Evolutionary conservation across 2,113 vertebrate genomes (phyloP).

Genomic region (Mus pahari): DNA sequence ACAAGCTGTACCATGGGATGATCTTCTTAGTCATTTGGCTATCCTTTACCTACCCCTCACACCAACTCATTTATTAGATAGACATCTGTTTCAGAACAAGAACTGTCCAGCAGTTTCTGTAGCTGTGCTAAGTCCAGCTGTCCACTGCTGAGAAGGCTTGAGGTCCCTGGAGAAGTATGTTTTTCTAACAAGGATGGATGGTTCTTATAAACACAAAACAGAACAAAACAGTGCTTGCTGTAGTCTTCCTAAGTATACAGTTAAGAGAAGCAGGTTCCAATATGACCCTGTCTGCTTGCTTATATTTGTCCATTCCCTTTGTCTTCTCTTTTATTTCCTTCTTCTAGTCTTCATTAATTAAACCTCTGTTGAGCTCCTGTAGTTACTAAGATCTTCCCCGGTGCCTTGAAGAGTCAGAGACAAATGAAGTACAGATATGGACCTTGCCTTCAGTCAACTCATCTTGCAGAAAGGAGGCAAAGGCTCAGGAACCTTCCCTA

Average conservation of each 20-base stretch:
- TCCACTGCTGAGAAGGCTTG: background rate
- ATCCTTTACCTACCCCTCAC: background rate
- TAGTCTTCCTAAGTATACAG: conserved; percentile 1
- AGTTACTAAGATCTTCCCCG: conserved; percentile 4
- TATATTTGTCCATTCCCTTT: background rate
- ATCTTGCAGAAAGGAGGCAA: background rate
- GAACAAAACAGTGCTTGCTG: background rate
- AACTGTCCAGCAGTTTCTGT: background rate
- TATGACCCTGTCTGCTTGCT: background rate
- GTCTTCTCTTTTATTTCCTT: background rate
- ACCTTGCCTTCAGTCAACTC: background rate
- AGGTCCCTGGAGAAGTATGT: background rate
- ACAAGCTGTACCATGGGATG: background rate
- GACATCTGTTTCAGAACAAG: conserved; percentile 12
- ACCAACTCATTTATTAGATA: conserved; percentile 11
- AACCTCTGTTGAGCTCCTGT: background rate
- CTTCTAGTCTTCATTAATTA: conserved; percentile 5
- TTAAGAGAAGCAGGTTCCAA: background rate
- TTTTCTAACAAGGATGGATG: conserved; percentile 53
- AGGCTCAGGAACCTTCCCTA: background rate
- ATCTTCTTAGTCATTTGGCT: background rate
- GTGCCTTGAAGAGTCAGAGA: conserved; percentile 7
- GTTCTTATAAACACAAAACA: conserved; percentile 21
- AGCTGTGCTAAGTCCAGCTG: conserved; percentile 23
- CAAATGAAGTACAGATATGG: background rate